These are phyloP conservation scores for Drosophila mimica DNA, from an alignment of 2,888 invertebrate species.

Conservation along the genomic window DNA sequence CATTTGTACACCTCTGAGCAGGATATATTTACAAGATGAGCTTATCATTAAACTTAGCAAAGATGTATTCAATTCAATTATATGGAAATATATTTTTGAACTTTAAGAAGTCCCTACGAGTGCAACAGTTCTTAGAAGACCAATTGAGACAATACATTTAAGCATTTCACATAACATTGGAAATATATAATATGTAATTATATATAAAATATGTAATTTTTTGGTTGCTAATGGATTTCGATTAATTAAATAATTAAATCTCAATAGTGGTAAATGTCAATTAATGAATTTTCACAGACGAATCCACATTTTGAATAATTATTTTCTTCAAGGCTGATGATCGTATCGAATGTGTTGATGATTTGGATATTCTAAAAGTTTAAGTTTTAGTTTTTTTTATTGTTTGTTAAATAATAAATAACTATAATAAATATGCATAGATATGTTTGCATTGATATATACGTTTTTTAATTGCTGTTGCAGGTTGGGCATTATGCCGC, in stretches of 20 bases:
- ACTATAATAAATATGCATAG: no score
- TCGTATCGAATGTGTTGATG: no score
- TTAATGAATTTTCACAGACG: neutral
- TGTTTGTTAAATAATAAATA: neutral
- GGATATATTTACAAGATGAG: no score
- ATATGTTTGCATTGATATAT: no score
- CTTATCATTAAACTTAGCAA: no score
- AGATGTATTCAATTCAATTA: no score
- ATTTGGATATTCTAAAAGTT: neutral
- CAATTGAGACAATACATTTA: no score
- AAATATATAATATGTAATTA: no score
- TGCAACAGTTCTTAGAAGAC: no score
- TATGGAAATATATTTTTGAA: no score
- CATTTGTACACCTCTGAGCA: neutral
- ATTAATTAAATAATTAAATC: neutral
- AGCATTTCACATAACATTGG: neutral
- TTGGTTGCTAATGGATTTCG: neutral
- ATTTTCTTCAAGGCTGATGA: neutral
- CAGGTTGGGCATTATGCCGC: slow-evolving; percentile 82
- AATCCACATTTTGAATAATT: neutral
- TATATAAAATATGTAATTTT: no score
- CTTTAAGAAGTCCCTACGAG: no score
- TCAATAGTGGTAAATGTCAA: neutral
- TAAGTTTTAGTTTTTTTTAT: neutral
- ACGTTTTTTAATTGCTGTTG: slow-evolving; percentile 3